Evolutionary conservation across 2,797 vertebrate genomes (phyloP).

Genomic region (Petrocephalus sullivani): DNA sequence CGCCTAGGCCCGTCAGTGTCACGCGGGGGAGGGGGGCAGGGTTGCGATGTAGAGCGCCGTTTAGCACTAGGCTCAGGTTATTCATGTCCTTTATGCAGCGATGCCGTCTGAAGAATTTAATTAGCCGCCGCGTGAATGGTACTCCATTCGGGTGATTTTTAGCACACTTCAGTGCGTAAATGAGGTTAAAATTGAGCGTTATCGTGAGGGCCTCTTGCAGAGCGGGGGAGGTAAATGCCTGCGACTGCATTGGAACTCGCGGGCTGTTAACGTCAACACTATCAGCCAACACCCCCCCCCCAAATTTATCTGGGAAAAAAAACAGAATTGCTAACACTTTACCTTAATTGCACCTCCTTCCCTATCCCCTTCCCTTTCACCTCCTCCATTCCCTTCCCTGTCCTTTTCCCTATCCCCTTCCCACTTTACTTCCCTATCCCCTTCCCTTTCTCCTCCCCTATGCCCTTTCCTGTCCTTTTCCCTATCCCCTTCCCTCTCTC

Average conservation of each 20-base stretch:
- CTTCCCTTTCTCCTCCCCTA: no score
- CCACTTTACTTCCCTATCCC: background rate
- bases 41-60: background rate
- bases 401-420: background rate
- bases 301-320: background rate
- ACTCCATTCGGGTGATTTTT: background rate
- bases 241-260: background rate
- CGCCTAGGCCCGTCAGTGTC: background rate
- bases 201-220: background rate
- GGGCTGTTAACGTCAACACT: background rate
- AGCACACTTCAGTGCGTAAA: slow-evolving; percentile 11
- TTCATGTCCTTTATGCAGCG: background rate
- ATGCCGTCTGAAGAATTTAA: background rate
- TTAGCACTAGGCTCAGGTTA: background rate
- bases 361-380: background rate
- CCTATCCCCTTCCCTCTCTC: background rate
- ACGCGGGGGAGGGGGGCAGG: background rate
- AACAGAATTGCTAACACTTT: background rate
- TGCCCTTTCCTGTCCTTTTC: background rate
- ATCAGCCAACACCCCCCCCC: background rate
- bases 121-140: background rate
- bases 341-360: background rate
- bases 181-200: background rate
- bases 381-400: background rate
- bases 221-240: background rate